Base-by-base conservation (phyloP, 2,797 vertebrate genomes). In the Rallus crepitans region DNA sequence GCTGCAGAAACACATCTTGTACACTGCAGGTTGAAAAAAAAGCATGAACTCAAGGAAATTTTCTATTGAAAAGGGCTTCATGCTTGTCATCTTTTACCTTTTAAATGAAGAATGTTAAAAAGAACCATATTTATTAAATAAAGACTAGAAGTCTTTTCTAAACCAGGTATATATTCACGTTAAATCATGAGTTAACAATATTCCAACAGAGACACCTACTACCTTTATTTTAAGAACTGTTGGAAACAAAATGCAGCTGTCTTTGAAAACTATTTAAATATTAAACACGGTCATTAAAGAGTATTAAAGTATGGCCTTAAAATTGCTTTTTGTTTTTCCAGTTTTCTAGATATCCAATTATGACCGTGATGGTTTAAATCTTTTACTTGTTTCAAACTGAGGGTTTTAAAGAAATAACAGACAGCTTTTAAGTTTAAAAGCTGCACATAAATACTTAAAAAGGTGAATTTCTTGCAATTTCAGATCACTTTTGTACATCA, bases 261-360 rank as follows among this genome's bases (percentile, higher is more conserved):
- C 64, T 93, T 78, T 47, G 33, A 77, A 92, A 93, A 64, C 70
- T 91, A 87, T 35, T 93, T 93, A 94, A 95, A 94, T 88, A 96
- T 85, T 91, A 93, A 96, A 94, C 47, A 76, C 0, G 0, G 78
- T 23, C 93, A 40, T 88, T 89, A 90, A 39, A 30, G 19, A 78
- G 28, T 90, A 94, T 47, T 24, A 53, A 53, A 66, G 35, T 89
- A 90, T 52, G 23, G 50, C 63, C 87, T 93, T 90, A 76, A 93
- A 93, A 94, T 73, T 87, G 50, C 25, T 72, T 90, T 63, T 25
- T 76, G 25, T 47, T 82, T 94, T 90, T 83, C 88, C 57, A 76
- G 56, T 81, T 96, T 97, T 89, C 88, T 94, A 94, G 89, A 93
- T 79, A 68, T 88, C 68, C 87, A 94, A 80, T 97, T 97, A 96